Evolutionary conservation across 2,797 vertebrate species (phyloP), one percentile per base, ranked within the genome.

Genomic region (Enteromius anoplus): DNA sequence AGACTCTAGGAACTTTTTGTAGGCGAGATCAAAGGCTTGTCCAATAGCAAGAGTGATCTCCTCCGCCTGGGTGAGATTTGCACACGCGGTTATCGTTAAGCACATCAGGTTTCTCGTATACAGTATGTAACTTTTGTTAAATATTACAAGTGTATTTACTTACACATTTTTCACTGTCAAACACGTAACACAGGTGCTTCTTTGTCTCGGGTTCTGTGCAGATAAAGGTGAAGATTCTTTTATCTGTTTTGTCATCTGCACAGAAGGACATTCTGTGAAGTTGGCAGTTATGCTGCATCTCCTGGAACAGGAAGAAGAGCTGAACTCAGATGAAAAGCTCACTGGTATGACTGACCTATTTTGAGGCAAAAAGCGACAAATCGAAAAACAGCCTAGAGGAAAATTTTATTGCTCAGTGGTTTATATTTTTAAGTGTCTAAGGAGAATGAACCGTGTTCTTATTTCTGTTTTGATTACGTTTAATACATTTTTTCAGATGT

Each of bases 131-230:
- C 62, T 29, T 55, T 55, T 47, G 14, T 75, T 34, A 75, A 26
- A 23, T n/a, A 60, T 64, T 21, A 40, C 23, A 55, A 26, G 37
- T 40, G 3, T 58, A 42, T 37, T n/a, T 9, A 96, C 96, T 94
- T 96, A 97, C 96, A 94, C 96, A 97, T 92, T 97, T 97, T 80
- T 97, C 96, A 55, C 96, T 97, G 93, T 97, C 96, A 91, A 97
- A 97, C 45, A 97, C 96, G 65, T 96, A 97, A 89, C 96, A 97
- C 86, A 96, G 92, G 85, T 97, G 96, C 88, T 94, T 96, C 84
- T 96, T 96, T 42, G 95, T 96, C 78, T 97, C 96, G 0, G 95
- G 94, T 88, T 97, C 95, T 90, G 96, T 97, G 93, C 96, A 97
- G 92, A 97, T 97, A 91, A 96, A 97, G 68, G 96, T 96, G 87